Conservation (phyloP, 2,113 vertebrate genomes). For the Maccullochella peelii region DNA sequence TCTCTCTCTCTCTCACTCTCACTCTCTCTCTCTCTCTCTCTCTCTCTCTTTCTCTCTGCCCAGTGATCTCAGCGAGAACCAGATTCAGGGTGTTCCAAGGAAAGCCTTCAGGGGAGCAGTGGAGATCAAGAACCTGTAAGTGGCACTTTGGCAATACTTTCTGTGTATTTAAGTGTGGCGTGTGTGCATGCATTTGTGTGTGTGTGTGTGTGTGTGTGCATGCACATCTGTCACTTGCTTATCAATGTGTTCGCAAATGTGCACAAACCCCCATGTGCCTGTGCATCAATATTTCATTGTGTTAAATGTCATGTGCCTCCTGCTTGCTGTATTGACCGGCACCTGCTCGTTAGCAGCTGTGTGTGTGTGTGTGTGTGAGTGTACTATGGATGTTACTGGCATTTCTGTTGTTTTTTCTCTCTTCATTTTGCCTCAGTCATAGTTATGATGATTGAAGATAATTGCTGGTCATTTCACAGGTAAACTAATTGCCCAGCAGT, state of each 20-base stretch:
- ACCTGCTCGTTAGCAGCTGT: slow-evolving; percentile 67
- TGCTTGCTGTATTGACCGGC: slow-evolving; percentile 74
- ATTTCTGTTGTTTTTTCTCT: slow-evolving; percentile 54
- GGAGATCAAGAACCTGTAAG: slow-evolving; percentile 99
- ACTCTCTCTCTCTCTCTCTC: slow-evolving; percentile 34
- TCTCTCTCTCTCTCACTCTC: slow-evolving; percentile 8
- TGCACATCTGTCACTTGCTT: slow-evolving; percentile 13
- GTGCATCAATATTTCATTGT: slow-evolving; percentile 83
- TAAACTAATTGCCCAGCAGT: slow-evolving; percentile 67
- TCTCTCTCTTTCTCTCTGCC: slow-evolving; percentile 41
- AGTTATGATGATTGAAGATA: slow-evolving; percentile 66
- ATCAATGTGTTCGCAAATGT: slow-evolving; percentile 57
- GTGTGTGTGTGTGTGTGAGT: slow-evolving; percentile 29
- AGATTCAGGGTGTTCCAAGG: slow-evolving; percentile 97
- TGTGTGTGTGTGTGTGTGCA: neutral
- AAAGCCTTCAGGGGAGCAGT: slow-evolving; percentile 98
- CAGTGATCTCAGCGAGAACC: slow-evolving; percentile 98
- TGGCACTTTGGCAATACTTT: slow-evolving; percentile 64
- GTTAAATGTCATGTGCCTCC: slow-evolving; percentile 82
- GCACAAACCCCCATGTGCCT: slow-evolving; percentile 55
- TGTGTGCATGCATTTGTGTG: neutral
- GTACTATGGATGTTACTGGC: slow-evolving; percentile 39
- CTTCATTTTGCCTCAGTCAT: slow-evolving; percentile 63
- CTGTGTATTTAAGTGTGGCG: slow-evolving; percentile 1
- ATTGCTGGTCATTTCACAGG: slow-evolving; percentile 68